These are phyloP conservation scores for Chymomyza procnemis DNA, from an alignment of 2,888 invertebrate genomes.

Conservation along the genomic window DNA sequence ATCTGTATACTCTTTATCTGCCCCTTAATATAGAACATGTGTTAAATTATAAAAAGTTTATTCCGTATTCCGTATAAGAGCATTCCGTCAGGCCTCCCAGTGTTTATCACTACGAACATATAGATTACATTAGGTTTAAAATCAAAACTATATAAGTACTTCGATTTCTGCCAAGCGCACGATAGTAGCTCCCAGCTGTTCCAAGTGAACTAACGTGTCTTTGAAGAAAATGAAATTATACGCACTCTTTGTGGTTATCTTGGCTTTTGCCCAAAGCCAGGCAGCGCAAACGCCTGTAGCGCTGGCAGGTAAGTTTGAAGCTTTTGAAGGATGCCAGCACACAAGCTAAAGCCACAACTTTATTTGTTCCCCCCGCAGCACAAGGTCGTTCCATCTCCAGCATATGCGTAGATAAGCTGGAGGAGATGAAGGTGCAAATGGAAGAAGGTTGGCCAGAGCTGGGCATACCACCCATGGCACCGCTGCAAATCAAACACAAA, in stretches of 20 bases:
- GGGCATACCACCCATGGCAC: slow-evolving; percentile 72
- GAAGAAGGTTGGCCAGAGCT: slow-evolving; percentile 59
- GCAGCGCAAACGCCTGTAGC: slow-evolving; percentile 36
- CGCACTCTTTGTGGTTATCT: slow-evolving; percentile 30
- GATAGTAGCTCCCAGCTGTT: background rate
- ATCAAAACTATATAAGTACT: background rate
- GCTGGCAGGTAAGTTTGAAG: slow-evolving; percentile 33
- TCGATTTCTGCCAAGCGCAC: background rate
- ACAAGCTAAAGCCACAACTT: background rate
- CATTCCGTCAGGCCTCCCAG: background rate
- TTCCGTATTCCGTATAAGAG: background rate
- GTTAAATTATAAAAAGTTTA: background rate
- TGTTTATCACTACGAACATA: background rate
- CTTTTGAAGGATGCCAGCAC: background rate
- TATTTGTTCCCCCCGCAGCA: slow-evolving; percentile 42
- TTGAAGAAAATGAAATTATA: slow-evolving; percentile 48
- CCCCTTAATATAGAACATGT: background rate
- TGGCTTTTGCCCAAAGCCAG: slow-evolving; percentile 35
- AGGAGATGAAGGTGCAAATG: slow-evolving; percentile 49
- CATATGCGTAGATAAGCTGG: slow-evolving; percentile 47
- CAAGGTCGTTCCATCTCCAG: slow-evolving; percentile 54
- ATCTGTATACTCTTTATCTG: slow-evolving; percentile 18
- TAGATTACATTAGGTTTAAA: background rate
- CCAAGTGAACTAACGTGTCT: slow-evolving; percentile 10
- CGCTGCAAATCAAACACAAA: slow-evolving; percentile 46